Conservation (phyloP, 2,113 vertebrate genomes). For the sheep (Ovis aries) region ARS-UI_Ramb_v3.0 NC_056062.1:27116501-27117000, state of each 20-base stretch:
- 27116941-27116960: neutral
- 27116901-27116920: neutral
- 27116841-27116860: neutral
- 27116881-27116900: neutral
- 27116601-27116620: neutral
- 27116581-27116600: neutral
- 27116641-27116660: neutral
- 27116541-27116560: neutral
- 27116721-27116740: neutral
- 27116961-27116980: neutral
- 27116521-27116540: neutral
- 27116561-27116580: neutral
- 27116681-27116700: neutral
- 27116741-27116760: neutral
- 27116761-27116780: neutral
- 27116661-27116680: neutral
- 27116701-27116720: neutral
- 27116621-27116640: neutral
- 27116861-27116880: neutral
- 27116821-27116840: neutral
- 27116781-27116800: neutral
- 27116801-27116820: neutral
- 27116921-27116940: neutral
- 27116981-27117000: neutral
- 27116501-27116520: neutral